Base-by-base conservation (phyloP, 2,888 invertebrate species). In the Eupelmus urozonus region DNA sequence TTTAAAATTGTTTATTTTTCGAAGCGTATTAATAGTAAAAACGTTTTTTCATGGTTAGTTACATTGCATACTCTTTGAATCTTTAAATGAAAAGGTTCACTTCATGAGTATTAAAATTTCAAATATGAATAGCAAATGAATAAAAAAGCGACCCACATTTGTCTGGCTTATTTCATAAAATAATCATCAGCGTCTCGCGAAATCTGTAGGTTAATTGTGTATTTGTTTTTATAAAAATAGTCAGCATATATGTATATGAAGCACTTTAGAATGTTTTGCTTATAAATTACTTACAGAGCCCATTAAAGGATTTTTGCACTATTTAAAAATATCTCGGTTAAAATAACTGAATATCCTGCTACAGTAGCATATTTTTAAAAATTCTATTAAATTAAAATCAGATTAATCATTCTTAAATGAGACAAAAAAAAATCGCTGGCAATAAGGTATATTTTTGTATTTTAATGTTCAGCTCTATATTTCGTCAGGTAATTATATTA, bases 401-500 rank as follows among this genome's bases (percentile, higher is more conserved):
- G 18, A 60, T 60, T 20, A 60, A 40, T 40, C 11, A 7, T 60
- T 40, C 18, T 40, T 9, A 34, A 34, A 34, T 34, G 34, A 34
- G 9, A 9, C 3, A 34, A 40, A 40, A 60, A 18, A 20, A 60
- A 2, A 60, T 13, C 11, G 16, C n/a, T 60, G 1, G 27, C 1
- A 27, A 13, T 45, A 25, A 45, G 2, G 3, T 34, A 34, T 34
- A 34, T 25, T 51, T 18, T 29, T 49, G n/a, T 49, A 23, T 62
- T 42, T 70, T 34, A 62, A 45, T 42, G n/a, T 51, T 20, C 27
- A 13, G 23, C 40, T 71, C 51, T 9, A 49, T 40, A 71, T 71
- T 9, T 71, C 34, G 23, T 23, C 51, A 27, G 49, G 60, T 60
- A 60, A 62, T 34, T 62, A 29, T 45, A 60, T 51, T 34, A 60